phyloP scores from a whole-genome alignment of 1,140 invertebrate genomes.

The Uloborus diversus region DNA sequence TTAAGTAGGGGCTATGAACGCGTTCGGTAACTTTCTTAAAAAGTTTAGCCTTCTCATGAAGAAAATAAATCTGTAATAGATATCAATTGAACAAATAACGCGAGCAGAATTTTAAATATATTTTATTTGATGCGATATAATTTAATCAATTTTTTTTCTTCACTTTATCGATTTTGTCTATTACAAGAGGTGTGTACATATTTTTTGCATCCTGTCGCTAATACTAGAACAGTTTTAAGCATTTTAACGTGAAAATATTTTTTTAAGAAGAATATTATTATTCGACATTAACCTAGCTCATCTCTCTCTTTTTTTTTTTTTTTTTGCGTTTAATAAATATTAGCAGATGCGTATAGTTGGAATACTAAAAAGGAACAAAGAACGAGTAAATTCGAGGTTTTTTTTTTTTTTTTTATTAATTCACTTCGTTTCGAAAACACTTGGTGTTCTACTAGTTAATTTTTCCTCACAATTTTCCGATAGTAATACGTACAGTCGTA shows the following conservation, averaged over 20 bases:
- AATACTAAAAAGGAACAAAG: too few species aligned
- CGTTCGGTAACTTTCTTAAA: conserved; percentile 18
- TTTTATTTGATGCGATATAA: conserved; percentile 55
- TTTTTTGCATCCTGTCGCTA: too few species aligned
- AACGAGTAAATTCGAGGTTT: too few species aligned
- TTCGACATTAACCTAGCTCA: too few species aligned
- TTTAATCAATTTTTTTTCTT: conserved; percentile 20
- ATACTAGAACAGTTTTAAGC: background rate
- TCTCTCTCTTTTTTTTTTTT: too few species aligned
- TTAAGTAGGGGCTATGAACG: conserved; percentile 41
- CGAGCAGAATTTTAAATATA: conserved; percentile 50
- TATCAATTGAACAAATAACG: conserved; percentile 56
- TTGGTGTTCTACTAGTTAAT: too few species aligned
- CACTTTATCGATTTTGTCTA: background rate
- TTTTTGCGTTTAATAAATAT: too few species aligned
- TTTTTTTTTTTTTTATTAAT: too few species aligned
- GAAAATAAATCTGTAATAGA: conserved; percentile 55
- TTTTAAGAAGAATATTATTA: background rate
- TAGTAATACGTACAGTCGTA: too few species aligned
- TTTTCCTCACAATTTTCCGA: too few species aligned
- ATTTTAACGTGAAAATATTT: background rate
- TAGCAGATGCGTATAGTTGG: too few species aligned
- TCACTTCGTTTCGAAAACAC: too few species aligned
- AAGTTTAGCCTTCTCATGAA: conserved; percentile 53
- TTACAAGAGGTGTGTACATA: background rate